Percentiles rank a stretch among this genome's conserved stretches.
Evolutionary conservation across 1,140 invertebrate genomes (phyloP).

Genomic region (Anastrepha ludens): DNA sequence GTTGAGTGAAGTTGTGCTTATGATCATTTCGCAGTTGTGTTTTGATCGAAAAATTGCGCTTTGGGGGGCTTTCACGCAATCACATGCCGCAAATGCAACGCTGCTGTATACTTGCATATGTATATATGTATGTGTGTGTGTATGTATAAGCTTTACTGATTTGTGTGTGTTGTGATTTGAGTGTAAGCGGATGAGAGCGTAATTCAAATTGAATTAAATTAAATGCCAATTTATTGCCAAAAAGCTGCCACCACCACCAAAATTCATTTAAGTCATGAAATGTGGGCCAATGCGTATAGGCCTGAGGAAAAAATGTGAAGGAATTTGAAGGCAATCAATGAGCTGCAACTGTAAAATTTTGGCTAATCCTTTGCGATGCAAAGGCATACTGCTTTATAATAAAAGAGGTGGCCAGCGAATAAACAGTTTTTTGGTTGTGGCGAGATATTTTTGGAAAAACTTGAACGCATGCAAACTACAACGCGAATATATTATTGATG

Average conservation of each 20-base stretch:
- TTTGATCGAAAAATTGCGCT: slow-evolving; percentile 73
- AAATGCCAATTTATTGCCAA: slow-evolving; percentile 72
- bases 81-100: neutral
- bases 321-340: neutral
- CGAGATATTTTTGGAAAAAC: too few species aligned
- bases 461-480: too few species aligned
- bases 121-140: neutral
- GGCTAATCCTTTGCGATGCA: neutral
- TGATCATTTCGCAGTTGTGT: slow-evolving; percentile 71
- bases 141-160: neutral
- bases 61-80: slow-evolving; percentile 63
- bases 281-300: neutral
- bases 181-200: slow-evolving; percentile 53
- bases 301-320: neutral
- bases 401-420: too few species aligned
- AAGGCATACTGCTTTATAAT: too few species aligned
- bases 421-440: too few species aligned
- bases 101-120: neutral
- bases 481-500: too few species aligned
- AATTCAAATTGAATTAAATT: slow-evolving; percentile 74
- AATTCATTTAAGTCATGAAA: neutral
- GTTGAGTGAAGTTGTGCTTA: slow-evolving; percentile 50
- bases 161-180: slow-evolving; percentile 34
- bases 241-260: slow-evolving; percentile 2
- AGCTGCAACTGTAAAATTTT: neutral